These are phyloP conservation scores for Psix sp. DNA, from an alignment of 1,140 invertebrate species.

Conservation along the genomic window DNA sequence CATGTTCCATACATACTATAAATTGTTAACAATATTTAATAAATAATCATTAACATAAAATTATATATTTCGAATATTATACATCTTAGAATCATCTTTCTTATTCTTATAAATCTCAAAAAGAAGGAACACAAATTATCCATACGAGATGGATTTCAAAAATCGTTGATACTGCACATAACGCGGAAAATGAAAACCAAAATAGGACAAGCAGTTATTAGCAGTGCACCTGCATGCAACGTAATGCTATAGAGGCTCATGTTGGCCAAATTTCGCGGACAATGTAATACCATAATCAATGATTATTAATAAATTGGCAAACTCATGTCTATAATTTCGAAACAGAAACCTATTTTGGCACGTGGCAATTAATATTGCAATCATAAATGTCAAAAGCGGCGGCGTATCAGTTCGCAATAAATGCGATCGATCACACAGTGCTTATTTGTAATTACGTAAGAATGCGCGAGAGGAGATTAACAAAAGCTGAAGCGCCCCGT, in stretches of 20 bases:
- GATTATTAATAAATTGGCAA: constrained; percentile 40
- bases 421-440: not conserved
- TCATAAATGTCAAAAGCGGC: constrained; percentile 27
- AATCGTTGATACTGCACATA: no score
- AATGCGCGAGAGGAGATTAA: constrained; percentile 19
- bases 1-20: no score
- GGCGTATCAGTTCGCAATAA: constrained; percentile 15
- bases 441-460: constrained; percentile 35
- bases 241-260: not conserved
- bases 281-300: constrained; percentile 38
- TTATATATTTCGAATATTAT: no score
- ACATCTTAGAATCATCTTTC: no score
- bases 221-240: constrained; percentile 3
- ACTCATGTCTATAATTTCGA: constrained; percentile 9
- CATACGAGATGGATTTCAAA: no score
- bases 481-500: no score
- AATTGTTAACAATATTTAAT: no score
- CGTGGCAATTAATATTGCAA: constrained; percentile 28
- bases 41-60: no score
- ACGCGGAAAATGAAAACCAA: constrained; percentile 7
- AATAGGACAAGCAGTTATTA: constrained; percentile 2
- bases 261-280: constrained; percentile 15
- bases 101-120: no score
- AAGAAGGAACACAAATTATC: no score
- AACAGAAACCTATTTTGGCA: constrained; percentile 9